These are phyloP conservation scores for Helogale parvula DNA, from an alignment of 2,113 vertebrate species.

Conservation along the genomic window DNA sequence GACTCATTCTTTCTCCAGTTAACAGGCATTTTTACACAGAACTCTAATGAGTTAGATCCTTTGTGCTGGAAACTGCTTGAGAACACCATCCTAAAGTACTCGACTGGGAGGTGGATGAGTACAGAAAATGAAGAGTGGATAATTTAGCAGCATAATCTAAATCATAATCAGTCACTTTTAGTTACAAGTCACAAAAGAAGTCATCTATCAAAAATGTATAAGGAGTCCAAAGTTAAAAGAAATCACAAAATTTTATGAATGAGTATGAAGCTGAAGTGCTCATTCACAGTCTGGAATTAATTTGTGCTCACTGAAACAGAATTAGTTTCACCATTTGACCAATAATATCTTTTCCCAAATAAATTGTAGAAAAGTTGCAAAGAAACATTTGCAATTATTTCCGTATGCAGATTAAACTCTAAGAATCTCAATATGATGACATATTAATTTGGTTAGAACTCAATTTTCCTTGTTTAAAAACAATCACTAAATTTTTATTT, in stretches of 20 bases:
- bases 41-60: background rate
- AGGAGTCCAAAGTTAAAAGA: background rate
- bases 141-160: background rate
- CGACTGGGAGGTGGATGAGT: background rate
- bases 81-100: background rate
- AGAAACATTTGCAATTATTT: slow-evolving; percentile 41
- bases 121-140: background rate
- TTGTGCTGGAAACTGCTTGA: background rate
- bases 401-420: background rate
- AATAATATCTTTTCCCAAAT: slow-evolving; percentile 13
- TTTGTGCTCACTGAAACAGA: background rate
- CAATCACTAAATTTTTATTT: slow-evolving; percentile 35
- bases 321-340: background rate
- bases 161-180: background rate
- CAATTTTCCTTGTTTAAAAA: slow-evolving; percentile 32
- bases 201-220: background rate
- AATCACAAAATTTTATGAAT: background rate
- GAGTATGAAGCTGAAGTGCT: background rate
- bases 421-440: background rate
- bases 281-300: background rate
- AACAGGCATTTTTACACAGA: background rate
- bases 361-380: background rate
- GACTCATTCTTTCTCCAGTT: background rate
- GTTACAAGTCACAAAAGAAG: background rate
- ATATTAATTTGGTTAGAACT: background rate